Evolutionary conservation across 2,888 invertebrate species (phyloP).

Genomic region (Prostheceraeus crozeri): DNA sequence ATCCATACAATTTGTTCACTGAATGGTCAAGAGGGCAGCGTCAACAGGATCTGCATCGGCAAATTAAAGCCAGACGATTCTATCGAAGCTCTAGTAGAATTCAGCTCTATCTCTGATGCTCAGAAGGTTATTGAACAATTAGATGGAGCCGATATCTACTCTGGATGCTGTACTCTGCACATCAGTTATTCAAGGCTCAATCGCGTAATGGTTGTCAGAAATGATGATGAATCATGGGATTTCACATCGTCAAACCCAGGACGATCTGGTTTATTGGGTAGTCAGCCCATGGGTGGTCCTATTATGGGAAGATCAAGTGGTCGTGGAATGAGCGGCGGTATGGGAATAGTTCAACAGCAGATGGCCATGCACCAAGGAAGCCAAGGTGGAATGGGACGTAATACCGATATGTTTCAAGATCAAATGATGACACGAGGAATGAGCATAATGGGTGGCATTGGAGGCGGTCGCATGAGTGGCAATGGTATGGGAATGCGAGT

Average conservation of each 20-base stretch:
- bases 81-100: conserved; percentile 38
- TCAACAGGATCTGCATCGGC: conserved; percentile 35
- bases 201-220: conserved; percentile 33
- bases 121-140: conserved; percentile 34
- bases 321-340: background rate
- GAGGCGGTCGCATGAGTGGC: no score
- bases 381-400: background rate
- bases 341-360: background rate
- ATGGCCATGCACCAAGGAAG: background rate
- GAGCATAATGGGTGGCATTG: conserved; percentile 2
- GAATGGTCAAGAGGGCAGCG: conserved; percentile 31
- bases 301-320: background rate
- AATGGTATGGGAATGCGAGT: no score
- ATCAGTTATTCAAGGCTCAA: conserved; percentile 25
- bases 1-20: conserved; percentile 36
- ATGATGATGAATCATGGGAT: conserved; percentile 33
- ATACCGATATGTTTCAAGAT: no score
- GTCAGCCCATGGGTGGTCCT: no score
- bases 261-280: conserved; percentile 45
- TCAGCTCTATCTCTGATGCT: conserved; percentile 31
- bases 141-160: conserved; percentile 38
- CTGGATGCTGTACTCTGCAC: conserved; percentile 37
- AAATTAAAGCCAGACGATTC: conserved; percentile 35
- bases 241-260: conserved; percentile 62
- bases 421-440: conserved; percentile 1